Base-by-base conservation (phyloP, 2,888 invertebrate species). In the Athalia rosae region DNA sequence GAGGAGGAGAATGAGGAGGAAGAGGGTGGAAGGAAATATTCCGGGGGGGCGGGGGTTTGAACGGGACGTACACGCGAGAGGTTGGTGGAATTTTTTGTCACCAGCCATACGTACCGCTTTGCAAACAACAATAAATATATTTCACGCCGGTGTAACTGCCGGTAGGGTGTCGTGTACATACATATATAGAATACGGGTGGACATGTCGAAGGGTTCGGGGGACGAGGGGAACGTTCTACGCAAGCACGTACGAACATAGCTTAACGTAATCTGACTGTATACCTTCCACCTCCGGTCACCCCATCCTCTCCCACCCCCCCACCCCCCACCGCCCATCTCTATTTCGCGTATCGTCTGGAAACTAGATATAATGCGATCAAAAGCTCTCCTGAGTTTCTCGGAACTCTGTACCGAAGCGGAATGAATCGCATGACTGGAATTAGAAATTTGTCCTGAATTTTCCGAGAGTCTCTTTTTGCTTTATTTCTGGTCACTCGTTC, bases 91-190 rank as follows among this genome's bases (percentile, higher is more conserved):
- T 86, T 87, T 87, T 87, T 86, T 84, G 76, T 66, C 76, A 56
- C 64, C 43, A 61, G 77, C 82, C 82, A 82, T 80, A 85, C 85
- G 84, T 85, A 85, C 85, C 85, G 87, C 84, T 86, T 88, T 86
- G 88, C 89, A 89, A 89, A 89, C 89, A 89, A 89, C 89, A 89
- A 89, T 89, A 89, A 89, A 89, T 89, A 89, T 89, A 89, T 89
- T 89, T 89, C 86, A 86, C 86, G 85, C 84, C 83, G 82, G 83
- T 85, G 81, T 81, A 81, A 81, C 79, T 28, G 28, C 28, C 79
- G 83, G 81, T n/a, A n/a, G 77, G 63, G 61, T 59, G 69, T 48
- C 59, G 77, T 74, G 71, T 61, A 66, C 71, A 56, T 66, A 69
- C 47, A 79, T 56, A 76, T 71, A 77, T 78, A 66, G 79, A 64